phyloP scores from a whole-genome alignment of 2,797 vertebrate species.

The Poecilia picta region DNA sequence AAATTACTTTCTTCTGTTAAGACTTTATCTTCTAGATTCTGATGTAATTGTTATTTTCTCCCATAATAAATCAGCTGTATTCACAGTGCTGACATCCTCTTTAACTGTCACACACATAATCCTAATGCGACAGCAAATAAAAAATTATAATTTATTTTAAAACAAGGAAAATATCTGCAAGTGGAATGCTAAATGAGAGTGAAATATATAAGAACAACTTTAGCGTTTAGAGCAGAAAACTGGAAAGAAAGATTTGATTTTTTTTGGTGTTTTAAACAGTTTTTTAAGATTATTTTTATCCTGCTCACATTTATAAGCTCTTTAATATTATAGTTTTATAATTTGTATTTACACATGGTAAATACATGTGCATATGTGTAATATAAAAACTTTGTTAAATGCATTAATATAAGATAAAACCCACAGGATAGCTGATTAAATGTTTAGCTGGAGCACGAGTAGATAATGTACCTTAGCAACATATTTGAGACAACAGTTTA shows the following conservation, averaged over 20 bases:
- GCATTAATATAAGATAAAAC: not conserved
- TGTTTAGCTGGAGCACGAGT: not conserved
- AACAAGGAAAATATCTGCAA: not conserved
- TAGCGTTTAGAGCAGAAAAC: not conserved
- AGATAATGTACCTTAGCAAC: not conserved
- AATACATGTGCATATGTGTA: not conserved
- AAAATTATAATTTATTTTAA: not conserved
- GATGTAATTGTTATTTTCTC: not conserved
- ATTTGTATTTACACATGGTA: not conserved
- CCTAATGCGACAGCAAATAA: not conserved
- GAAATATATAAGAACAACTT: not conserved
- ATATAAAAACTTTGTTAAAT: not conserved
- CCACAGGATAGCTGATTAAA: not conserved
- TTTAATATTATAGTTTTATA: not conserved
- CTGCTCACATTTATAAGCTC: not conserved
- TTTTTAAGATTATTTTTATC: not conserved
- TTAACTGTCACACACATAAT: not conserved
- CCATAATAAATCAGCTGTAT: not conserved
- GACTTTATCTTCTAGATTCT: not conserved
- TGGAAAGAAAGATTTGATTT: not conserved
- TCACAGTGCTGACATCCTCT: not conserved
- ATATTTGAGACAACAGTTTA: not conserved
- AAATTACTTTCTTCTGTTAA: not conserved
- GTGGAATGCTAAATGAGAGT: not conserved
- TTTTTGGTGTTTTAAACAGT: not conserved